A percentile compares a stretch with the other conserved stretches of the same genome.
Evolutionary conservation across 2,797 vertebrate genomes (phyloP).

Genomic region (Petrocephalus sullivani): DNA sequence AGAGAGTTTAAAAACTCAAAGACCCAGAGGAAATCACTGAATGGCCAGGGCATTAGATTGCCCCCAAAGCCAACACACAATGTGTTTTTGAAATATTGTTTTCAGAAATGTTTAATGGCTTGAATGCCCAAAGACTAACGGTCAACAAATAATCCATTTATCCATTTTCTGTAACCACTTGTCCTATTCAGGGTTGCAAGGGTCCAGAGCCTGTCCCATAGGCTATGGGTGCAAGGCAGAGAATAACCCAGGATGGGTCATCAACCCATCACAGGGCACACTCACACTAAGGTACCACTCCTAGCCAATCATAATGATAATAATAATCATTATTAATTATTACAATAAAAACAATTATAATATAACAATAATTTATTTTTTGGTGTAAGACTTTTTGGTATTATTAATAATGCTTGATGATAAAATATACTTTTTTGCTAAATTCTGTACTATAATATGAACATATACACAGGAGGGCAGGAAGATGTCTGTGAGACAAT

Average conservation of each 20-base stretch:
- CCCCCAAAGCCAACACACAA: background rate
- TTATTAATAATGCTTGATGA: background rate
- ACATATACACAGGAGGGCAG: background rate
- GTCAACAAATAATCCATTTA: background rate
- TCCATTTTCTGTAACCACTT: background rate
- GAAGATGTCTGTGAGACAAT: background rate
- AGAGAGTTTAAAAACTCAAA: background rate
- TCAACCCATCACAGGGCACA: background rate
- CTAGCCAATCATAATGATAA: background rate
- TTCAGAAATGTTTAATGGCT: background rate
- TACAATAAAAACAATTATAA: background rate
- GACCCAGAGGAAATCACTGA: constrained; percentile 8
- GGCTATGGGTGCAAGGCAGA: too few species aligned
- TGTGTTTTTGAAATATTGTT: background rate
- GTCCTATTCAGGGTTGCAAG: background rate
- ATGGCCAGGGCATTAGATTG: background rate
- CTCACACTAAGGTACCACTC: background rate
- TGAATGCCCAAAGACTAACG: background rate
- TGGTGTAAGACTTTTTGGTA: background rate
- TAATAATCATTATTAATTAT: background rate
- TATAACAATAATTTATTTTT: background rate
- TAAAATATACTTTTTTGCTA: background rate
- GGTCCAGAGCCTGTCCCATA: background rate
- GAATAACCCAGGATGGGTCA: background rate
- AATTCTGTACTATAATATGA: background rate